Evolutionary conservation across 2,113 vertebrate genomes (phyloP).

Genomic region (Apistogramma diplotaenia): DNA sequence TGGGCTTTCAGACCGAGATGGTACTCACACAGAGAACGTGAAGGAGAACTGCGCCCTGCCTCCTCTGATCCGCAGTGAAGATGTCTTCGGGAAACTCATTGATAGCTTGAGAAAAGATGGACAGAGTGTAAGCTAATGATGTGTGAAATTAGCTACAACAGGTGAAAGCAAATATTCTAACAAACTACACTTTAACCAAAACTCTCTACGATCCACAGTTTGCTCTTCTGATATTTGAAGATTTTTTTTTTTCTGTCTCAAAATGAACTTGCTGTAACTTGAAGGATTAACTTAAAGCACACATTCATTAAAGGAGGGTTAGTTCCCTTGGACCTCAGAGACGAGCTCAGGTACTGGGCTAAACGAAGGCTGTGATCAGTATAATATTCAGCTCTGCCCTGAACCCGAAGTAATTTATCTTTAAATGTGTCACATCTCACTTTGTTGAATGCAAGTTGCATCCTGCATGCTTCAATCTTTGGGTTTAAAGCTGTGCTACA

Average conservation of each 20-base stretch:
- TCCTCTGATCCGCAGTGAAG: conserved; percentile 74
- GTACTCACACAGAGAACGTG: conserved; percentile 79
- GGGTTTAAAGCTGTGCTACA: background rate
- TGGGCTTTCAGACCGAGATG: background rate
- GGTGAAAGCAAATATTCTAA: background rate
- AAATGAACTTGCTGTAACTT: background rate
- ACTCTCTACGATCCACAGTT: background rate
- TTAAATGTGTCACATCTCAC: background rate
- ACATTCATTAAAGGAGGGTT: background rate
- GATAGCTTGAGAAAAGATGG: conserved; percentile 63
- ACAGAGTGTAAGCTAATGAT: background rate
- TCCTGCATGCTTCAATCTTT: background rate
- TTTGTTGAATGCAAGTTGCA: background rate
- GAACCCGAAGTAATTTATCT: background rate
- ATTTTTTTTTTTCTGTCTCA: background rate
- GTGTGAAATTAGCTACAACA: background rate
- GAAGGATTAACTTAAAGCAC: background rate
- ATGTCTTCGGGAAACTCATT: conserved; percentile 80
- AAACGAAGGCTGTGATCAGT: background rate
- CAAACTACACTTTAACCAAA: background rate
- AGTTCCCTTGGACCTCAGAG: background rate
- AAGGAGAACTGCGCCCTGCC: conserved; percentile 76
- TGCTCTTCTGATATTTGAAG: background rate
- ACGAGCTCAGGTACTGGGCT: background rate
- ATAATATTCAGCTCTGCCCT: background rate